Evolutionary conservation across 1,140 invertebrate genomes (phyloP).

Genomic region (Delia radicum): DNA sequence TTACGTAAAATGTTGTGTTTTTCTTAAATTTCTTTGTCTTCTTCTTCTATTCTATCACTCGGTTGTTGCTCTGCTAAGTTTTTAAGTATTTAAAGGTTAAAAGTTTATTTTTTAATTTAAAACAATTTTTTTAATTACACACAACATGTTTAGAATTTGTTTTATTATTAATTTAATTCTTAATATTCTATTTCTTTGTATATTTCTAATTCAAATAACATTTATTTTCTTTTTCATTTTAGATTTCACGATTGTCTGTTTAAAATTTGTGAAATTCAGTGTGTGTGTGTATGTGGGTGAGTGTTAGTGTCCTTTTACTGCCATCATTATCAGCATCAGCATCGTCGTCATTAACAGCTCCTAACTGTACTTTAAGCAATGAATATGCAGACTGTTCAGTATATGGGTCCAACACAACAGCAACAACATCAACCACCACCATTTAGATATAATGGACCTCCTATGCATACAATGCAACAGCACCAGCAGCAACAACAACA

Average conservation of each 20-base stretch:
- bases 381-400: constrained; percentile 21
- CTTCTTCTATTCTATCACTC: background rate
- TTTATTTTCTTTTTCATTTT: background rate
- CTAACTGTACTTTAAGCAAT: background rate
- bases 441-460: constrained; percentile 10
- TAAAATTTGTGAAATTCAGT: background rate
- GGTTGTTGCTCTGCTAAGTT: background rate
- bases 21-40: background rate
- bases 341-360: background rate
- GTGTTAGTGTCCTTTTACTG: background rate
- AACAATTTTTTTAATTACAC: background rate
- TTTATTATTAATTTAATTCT: background rate
- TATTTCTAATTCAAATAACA: background rate
- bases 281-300: background rate
- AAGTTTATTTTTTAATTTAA: constrained; percentile 1
- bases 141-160: background rate
- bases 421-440: background rate
- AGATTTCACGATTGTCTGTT: background rate
- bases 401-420: constrained; percentile 3
- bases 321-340: background rate
- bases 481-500: background rate
- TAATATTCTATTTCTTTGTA: background rate
- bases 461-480: constrained; percentile 13
- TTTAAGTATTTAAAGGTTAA: background rate
- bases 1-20: background rate